Percentiles rank a stretch among this genome's conserved stretches.
Conservation (phyloP, 2,797 vertebrate genomes). For the Microhierax caerulescens region DNA sequence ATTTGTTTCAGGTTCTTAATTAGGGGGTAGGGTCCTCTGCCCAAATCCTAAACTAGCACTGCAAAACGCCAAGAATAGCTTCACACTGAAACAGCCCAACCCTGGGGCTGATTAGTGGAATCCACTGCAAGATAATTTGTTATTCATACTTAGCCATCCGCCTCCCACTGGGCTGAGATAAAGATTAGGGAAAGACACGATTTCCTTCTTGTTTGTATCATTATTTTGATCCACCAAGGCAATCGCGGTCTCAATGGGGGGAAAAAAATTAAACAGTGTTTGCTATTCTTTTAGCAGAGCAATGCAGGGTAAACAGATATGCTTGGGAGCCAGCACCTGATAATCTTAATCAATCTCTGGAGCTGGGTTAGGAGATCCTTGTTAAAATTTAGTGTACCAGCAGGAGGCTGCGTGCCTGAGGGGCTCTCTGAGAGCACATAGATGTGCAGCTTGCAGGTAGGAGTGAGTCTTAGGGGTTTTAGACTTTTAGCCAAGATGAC, state of each 20-base stretch:
- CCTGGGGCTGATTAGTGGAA: conserved; percentile 78
- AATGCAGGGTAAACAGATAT: conserved; percentile 63
- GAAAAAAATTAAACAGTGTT: conserved; percentile 47
- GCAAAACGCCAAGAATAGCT: conserved; percentile 79
- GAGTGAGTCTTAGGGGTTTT: not conserved
- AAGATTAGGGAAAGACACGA: conserved; percentile 58
- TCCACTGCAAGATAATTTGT: conserved; percentile 80
- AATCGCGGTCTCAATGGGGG: conserved; percentile 54
- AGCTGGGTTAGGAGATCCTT: conserved; percentile 62
- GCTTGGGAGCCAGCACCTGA: conserved; percentile 51
- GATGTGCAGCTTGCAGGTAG: conserved; percentile 24
- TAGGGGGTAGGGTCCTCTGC: conserved; percentile 83
- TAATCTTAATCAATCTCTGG: conserved; percentile 81
- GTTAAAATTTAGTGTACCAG: conserved; percentile 23
- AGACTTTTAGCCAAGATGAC: not conserved
- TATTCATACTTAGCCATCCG: conserved; percentile 70
- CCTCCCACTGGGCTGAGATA: conserved; percentile 72
- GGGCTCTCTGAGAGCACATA: not conserved
- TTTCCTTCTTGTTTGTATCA: conserved; percentile 65
- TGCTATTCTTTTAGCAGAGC: conserved; percentile 72
- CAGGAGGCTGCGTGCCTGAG: not conserved
- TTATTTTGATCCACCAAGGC: conserved; percentile 74
- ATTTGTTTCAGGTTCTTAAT: conserved; percentile 90
- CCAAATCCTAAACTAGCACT: conserved; percentile 76
- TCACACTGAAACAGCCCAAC: conserved; percentile 43